These are phyloP conservation scores for Pocillopora damicornis DNA, from an alignment of 64 coral and sea anemone species.

Conservation along the genomic window DNA sequence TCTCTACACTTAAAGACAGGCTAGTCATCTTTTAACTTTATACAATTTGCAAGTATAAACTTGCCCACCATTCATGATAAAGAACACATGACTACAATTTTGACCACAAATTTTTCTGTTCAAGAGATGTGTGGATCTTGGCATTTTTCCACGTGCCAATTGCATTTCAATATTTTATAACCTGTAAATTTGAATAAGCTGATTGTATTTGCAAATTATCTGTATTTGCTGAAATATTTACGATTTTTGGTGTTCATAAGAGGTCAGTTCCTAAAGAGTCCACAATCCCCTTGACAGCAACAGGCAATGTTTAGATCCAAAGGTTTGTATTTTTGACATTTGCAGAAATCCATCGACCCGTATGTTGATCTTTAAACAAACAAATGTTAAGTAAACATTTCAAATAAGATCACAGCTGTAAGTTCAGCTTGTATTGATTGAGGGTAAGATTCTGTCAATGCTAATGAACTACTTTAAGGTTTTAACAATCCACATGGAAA, in stretches of 20 bases:
- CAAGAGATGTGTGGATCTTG: background rate
- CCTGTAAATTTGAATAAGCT: background rate
- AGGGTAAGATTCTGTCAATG: too few species aligned
- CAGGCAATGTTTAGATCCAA: background rate
- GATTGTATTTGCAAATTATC: background rate
- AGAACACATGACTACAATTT: background rate
- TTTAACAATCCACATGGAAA: too few species aligned
- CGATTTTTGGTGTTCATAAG: background rate
- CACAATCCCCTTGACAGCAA: background rate
- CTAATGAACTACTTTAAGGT: too few species aligned
- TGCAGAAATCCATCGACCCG: background rate
- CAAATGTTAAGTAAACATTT: background rate
- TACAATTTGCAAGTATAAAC: background rate
- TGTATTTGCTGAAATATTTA: slow-evolving; percentile 12
- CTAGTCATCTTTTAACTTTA: background rate
- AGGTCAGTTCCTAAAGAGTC: background rate
- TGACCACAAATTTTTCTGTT: background rate
- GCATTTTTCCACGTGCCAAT: background rate
- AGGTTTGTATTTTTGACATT: slow-evolving; percentile 4
- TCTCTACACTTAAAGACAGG: too few species aligned
- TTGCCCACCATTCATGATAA: background rate
- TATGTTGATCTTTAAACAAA: background rate
- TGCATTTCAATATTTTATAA: background rate
- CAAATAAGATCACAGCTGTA: too few species aligned
- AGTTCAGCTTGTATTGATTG: too few species aligned